These are phyloP conservation scores for Morbakka virulenta DNA, from an alignment of 30 jellyfish, hydroid and myxozoan genomes.

Conservation along the genomic window DNA sequence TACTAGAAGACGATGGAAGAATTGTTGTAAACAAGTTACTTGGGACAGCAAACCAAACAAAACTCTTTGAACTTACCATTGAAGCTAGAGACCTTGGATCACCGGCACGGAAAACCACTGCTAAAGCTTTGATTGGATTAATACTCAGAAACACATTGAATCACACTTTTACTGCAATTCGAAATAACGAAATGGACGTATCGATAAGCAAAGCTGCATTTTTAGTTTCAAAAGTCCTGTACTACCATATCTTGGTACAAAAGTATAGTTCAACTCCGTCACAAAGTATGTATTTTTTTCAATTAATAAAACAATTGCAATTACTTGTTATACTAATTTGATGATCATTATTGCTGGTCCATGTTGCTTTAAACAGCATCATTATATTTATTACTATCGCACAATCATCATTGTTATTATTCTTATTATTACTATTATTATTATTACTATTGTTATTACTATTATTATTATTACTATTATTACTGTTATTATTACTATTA, in stretches of 20 bases:
- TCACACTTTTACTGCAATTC: constrained; percentile 43
- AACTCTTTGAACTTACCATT: constrained; percentile 31
- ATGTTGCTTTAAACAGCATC: too few relatives aligned
- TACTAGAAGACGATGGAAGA: constrained; percentile 49
- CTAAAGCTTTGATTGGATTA: constrained; percentile 34
- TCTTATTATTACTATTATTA: too few relatives aligned
- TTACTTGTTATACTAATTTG: too few relatives aligned
- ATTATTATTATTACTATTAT: too few relatives aligned
- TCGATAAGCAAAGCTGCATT: constrained; percentile 52
- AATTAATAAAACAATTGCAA: too few relatives aligned
- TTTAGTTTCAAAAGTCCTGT: constrained; percentile 45
- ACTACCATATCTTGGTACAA: constrained; percentile 47
- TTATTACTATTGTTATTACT: too few relatives aligned
- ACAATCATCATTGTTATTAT: too few relatives aligned
- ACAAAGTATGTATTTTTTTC: too few relatives aligned
- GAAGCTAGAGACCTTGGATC: constrained; percentile 51
- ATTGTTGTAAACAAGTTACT: constrained; percentile 18
- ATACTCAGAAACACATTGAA: constrained; percentile 22
- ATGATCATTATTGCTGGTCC: too few relatives aligned
- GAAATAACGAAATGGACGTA: constrained; percentile 55
- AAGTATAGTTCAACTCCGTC: too few relatives aligned
- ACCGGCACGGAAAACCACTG: constrained; percentile 24
- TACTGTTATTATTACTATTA: too few relatives aligned
- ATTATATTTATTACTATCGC: too few relatives aligned
- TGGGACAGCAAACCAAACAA: constrained; percentile 11